A percentile compares a stretch with the other conserved stretches of the same genome.
Conservation (phyloP, 2,888 invertebrate genomes). For the Diploptera punctata region DNA sequence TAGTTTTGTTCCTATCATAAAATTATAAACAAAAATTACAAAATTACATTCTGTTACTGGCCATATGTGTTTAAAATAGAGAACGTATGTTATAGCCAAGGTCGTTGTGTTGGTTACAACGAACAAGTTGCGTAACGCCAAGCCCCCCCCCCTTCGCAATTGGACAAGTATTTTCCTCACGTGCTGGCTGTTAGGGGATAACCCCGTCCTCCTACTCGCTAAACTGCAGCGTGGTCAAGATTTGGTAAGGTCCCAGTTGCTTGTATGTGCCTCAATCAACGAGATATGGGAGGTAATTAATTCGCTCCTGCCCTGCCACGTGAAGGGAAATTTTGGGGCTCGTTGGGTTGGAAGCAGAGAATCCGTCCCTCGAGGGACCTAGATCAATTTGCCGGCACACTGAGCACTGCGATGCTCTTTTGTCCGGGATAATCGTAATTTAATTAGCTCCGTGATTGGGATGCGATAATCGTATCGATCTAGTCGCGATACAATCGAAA, state of each 20-base stretch:
- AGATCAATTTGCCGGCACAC: constrained; percentile 13
- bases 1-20: too few species aligned
- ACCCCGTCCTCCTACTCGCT: too few species aligned
- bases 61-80: too few species aligned
- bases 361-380: not conserved
- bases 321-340: constrained; percentile 11
- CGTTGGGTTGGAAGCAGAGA: not conserved
- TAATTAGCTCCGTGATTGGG: constrained; percentile 16
- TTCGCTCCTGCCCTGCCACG: not conserved
- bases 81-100: too few species aligned
- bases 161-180: too few species aligned
- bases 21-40: too few species aligned
- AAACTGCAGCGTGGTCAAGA: not conserved
- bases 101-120: too few species aligned
- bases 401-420: constrained; percentile 15
- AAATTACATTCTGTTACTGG: too few species aligned
- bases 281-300: constrained; percentile 2
- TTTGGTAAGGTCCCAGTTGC: not conserved
- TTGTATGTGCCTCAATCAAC: not conserved
- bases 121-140: too few species aligned
- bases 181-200: too few species aligned
- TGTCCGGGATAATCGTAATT: constrained; percentile 20
- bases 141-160: too few species aligned
- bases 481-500: constrained; percentile 1
- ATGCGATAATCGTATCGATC: constrained; percentile 15